Evolutionary conservation across 2,797 vertebrate genomes (phyloP).

Genomic region (Spheniscus humboldti): DNA sequence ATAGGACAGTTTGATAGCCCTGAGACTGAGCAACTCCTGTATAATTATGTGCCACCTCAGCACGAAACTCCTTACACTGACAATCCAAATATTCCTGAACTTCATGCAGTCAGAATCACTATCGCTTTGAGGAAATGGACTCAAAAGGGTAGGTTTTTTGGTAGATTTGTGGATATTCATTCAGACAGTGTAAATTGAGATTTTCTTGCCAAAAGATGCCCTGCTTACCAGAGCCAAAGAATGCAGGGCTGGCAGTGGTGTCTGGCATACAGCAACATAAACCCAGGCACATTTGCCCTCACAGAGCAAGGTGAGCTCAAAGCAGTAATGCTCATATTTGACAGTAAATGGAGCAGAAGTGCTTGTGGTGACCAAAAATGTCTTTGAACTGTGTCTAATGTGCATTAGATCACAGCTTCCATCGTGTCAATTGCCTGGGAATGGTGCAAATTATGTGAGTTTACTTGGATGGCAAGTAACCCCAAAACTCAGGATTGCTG

Average conservation of each 20-base stretch:
- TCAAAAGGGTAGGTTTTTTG: not conserved
- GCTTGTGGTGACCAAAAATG: not conserved
- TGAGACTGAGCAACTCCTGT: not conserved
- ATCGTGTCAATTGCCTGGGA: not conserved
- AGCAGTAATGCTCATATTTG: not conserved
- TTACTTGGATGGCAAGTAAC: not conserved
- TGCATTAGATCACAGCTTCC: not conserved
- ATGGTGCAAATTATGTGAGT: not conserved
- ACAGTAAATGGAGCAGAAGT: conserved; percentile 5
- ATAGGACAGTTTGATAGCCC: not conserved
- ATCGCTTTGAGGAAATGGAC: not conserved
- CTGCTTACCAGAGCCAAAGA: not conserved
- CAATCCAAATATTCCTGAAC: not conserved
- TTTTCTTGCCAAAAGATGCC: not conserved
- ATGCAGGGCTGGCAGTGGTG: not conserved
- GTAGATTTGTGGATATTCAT: not conserved
- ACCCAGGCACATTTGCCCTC: not conserved
- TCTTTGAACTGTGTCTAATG: not conserved
- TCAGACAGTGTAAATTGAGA: not conserved
- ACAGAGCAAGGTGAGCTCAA: not conserved
- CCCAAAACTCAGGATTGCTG: not conserved
- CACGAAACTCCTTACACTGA: not conserved
- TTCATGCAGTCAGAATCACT: not conserved
- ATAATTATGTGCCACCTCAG: not conserved
- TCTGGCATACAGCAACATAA: not conserved